Evolutionary conservation across 2,113 vertebrate species (phyloP).

Genomic region (Platysternon megacephalum): DNA sequence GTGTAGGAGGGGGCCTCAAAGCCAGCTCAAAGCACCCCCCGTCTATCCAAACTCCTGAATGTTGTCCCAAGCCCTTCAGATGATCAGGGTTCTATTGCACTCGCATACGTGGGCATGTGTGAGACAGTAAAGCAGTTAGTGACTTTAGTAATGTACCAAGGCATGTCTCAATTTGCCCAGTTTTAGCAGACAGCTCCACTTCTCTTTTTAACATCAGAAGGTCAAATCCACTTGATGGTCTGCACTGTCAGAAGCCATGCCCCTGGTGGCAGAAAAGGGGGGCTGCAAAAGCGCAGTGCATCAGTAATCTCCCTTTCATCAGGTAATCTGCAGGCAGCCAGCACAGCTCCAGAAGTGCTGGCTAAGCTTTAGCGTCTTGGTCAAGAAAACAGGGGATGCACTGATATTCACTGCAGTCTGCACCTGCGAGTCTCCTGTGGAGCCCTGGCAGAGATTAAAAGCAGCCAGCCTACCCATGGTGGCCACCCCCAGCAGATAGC

Average conservation of each 20-base stretch:
- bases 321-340: not conserved
- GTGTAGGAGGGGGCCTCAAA: not conserved
- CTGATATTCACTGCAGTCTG: not conserved
- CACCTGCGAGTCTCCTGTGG: not conserved
- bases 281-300: not conserved
- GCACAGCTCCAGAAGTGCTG: rapidly evolving
- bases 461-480: not conserved
- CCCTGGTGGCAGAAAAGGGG: not conserved
- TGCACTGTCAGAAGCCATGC: not conserved
- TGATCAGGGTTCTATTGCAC: not conserved
- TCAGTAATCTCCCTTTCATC: not conserved
- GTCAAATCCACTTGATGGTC: not conserved
- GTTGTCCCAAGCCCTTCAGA: not conserved
- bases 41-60: not conserved
- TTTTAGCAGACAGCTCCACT: not conserved
- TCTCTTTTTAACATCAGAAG: not conserved
- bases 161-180: not conserved
- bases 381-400: not conserved
- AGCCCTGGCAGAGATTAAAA: not conserved
- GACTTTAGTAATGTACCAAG: not conserved
- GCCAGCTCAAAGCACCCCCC: not conserved
- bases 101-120: rapidly evolving
- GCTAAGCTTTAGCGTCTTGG: not conserved
- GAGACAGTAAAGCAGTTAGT: not conserved
- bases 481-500: not conserved